Base-by-base conservation (phyloP, 2,888 invertebrate species). In the Leucoma salicis region DNA sequence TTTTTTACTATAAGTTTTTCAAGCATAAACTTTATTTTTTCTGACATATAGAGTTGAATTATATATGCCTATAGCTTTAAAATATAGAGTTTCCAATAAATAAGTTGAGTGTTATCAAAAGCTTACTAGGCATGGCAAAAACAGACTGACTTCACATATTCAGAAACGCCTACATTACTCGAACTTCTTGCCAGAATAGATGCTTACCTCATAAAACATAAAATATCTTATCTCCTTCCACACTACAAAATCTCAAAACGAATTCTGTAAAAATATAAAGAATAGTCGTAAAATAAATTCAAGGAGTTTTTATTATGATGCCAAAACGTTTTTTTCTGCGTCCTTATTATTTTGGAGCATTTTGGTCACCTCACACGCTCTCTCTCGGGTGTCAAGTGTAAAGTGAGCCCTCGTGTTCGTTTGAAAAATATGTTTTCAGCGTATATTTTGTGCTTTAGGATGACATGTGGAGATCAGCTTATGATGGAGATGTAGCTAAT, bases 341-440 rank as follows among this genome's bases (percentile, higher is more conserved):
- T 67, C 61, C 56, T 55, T 56, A 66, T 33, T 31, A 46, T 49
- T 39, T 42, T 36, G 45, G 33, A 34, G 34, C 31, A 40, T 34
- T 46, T 42, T 66, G 61, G 68, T 66, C 51, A 61, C 65, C 58
- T 38, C 49, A 57, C 51, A 35, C 49, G 57, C 53, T 51, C 43
- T 51, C 43, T 50, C 48, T 39, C 42, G 37, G 52, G 42, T 49
- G 53, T 49, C 70, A 57, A 58, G n/a, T 38, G 3, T 54, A 55
- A 49, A 21, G 28, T 43, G 70, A 59, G 24, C 66, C 44, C 24
- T 43, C 6, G 24, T 39, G 41, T 42, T 24, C 47, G 46, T 43
- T 14, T 42, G 42, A 42, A 40, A 39, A 41, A 44, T 49, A 42
- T 36, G 32, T 49, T 37, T 41, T 16, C 18, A 35, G 31, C 34